Evolutionary conservation across 2,888 invertebrate genomes (phyloP), one percentile per base, ranked within the genome.

Genomic region (Athripsodes cinereus): DNA sequence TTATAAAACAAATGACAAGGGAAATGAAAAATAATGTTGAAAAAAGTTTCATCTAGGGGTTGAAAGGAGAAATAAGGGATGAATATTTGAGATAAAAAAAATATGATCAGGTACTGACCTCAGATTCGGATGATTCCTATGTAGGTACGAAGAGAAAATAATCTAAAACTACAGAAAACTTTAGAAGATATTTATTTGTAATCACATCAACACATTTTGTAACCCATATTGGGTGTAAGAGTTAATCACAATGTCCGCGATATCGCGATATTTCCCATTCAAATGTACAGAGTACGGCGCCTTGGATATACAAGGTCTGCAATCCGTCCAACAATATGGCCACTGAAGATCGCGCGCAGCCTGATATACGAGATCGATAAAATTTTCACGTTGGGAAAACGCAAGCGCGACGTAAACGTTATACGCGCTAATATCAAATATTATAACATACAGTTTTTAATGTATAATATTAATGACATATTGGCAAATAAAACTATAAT

Each of bases 271-370:
- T 47, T 18, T 47, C 16, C 47, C 21, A 20, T 47, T 47, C 16
- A 40, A 40, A 40, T 16, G 10, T 13, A 20, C 47, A 3, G 2
- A 2, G 21, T 44, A 47, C 47, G 19, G 21, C 47, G 19, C 47
- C 21, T 47, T 20, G 3, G 16, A 47, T 18, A 20, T 47, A 3
- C 19, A 13, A 20, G 47, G 47, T 19, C 47, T 47, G 47, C 47
- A 47, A 47, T 47, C 47, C 21, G 47, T 19, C 47, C 20, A 47
- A 21, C 47, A 47, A 47, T 47, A 47, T 47, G 47, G 47, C 47
- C 6, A 20, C 10, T 21, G 16, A 2, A 13, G 21, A 20, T 18
- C 47, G 47, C 47, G 47, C 47, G 47, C 47, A 47, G 3, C 20
- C 20, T 13, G 2, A 2, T 40, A n/a, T 8, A 13, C 16, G 18